A percentile compares a stretch with the other conserved stretches of the same genome.
Conservation (phyloP, 2,113 vertebrate species). For the Gracilinanus agilis region DNA sequence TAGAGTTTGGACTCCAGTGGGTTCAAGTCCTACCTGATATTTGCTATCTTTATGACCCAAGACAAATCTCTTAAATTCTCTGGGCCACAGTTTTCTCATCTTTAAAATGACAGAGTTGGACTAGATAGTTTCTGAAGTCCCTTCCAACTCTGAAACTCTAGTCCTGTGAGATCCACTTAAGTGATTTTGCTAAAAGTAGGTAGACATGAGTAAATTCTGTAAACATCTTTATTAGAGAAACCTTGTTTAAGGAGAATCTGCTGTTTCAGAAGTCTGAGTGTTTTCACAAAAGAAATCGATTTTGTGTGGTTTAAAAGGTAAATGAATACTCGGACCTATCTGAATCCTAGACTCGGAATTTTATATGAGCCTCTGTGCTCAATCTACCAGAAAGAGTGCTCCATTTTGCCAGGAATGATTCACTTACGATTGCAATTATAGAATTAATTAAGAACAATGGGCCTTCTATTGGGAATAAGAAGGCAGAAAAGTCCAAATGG, state of each 20-base stretch:
- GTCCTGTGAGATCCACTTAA: not conserved
- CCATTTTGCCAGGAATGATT: not conserved
- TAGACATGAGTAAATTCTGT: not conserved
- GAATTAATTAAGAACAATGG: constrained; percentile 44
- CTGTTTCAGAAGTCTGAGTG: no score
- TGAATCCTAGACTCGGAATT: constrained; percentile 42
- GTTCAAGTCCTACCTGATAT: no score
- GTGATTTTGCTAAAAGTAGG: constrained; percentile 28
- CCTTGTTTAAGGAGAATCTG: constrained; percentile 18
- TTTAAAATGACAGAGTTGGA: no score
- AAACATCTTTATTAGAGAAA: constrained; percentile 32
- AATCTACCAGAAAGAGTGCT: not conserved
- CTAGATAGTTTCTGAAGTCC: no score
- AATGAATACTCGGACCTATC: constrained; percentile 26
- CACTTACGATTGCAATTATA: constrained; percentile 31
- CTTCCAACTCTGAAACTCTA: not conserved
- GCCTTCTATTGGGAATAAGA: constrained; percentile 12
- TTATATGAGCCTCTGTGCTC: not conserved
- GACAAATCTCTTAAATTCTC: no score
- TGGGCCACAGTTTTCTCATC: no score
- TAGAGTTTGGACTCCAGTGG: no score
- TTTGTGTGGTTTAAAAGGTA: constrained; percentile 54
- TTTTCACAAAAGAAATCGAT: constrained; percentile 55
- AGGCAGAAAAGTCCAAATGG: constrained; percentile 25
- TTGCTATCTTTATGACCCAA: no score